A percentile compares a stretch with the other conserved stretches of the same genome.
phyloP scores from a whole-genome alignment of 2,113 vertebrate genomes.

The Pterocles gutturalis region DNA sequence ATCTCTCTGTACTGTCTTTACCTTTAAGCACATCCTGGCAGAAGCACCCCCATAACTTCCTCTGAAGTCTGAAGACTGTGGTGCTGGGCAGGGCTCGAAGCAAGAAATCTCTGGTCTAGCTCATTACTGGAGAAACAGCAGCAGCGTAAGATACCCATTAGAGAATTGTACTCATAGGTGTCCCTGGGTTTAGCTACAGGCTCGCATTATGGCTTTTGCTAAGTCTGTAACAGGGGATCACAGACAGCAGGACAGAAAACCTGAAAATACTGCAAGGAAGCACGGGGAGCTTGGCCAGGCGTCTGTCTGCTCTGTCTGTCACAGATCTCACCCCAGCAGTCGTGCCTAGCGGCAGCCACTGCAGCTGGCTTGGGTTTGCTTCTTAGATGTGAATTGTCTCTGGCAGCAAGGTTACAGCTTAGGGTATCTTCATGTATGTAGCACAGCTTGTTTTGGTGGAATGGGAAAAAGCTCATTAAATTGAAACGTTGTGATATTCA shows the following conservation, averaged over 20 bases:
- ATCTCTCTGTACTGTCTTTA: background rate
- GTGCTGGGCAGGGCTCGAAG: fast-evolving
- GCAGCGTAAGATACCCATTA: background rate
- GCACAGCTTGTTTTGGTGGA: too few species aligned
- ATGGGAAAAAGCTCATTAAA: background rate
- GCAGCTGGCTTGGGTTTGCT: background rate
- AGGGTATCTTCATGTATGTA: fast-evolving
- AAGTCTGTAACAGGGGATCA: background rate
- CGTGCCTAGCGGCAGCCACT: background rate
- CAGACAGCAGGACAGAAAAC: background rate
- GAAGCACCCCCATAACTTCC: background rate
- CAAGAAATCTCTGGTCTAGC: background rate
- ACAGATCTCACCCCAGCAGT: fast-evolving
- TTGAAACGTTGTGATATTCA: background rate
- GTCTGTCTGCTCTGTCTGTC: background rate
- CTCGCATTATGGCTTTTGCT: background rate
- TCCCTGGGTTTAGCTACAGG: background rate
- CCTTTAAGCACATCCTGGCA: background rate
- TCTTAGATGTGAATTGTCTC: background rate
- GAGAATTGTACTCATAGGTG: background rate
- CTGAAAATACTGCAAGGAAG: background rate
- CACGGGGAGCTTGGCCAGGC: background rate
- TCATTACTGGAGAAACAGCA: background rate
- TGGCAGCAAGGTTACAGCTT: background rate
- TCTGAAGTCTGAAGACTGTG: background rate